Percentiles rank a stretch among this genome's conserved stretches.
Conservation (phyloP, 2,113 vertebrate species). For the Raphicerus campestris region DNA sequence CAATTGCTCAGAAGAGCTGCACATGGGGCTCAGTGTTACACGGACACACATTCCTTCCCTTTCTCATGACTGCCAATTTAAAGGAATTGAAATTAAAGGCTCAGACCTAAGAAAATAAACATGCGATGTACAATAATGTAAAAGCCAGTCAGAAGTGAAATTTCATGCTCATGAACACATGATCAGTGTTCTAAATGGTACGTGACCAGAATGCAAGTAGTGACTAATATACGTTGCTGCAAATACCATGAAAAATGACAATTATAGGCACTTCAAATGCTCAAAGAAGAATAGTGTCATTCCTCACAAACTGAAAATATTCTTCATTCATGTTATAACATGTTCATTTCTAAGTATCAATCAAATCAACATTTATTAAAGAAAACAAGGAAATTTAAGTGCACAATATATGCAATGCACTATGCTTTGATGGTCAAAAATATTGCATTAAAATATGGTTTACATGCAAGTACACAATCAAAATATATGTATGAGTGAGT, state of each 20-base stretch:
- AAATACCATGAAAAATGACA: slow-evolving; percentile 57
- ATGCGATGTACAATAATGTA: slow-evolving; percentile 51
- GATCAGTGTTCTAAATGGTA: not conserved
- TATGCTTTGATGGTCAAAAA: slow-evolving; percentile 55
- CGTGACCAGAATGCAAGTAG: slow-evolving; percentile 41
- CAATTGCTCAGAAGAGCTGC: slow-evolving; percentile 27
- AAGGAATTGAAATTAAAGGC: slow-evolving; percentile 56
- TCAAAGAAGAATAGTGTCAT: slow-evolving; percentile 65
- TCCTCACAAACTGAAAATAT: slow-evolving; percentile 66
- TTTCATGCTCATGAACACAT: slow-evolving; percentile 49
- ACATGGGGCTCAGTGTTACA: slow-evolving; percentile 57
- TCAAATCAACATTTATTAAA: slow-evolving; percentile 25
- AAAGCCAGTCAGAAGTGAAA: slow-evolving; percentile 42
- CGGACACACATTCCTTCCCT: not conserved
- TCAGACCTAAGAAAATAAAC: slow-evolving; percentile 43
- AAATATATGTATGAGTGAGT: slow-evolving; percentile 12
- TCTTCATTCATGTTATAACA: slow-evolving; percentile 66
- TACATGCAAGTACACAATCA: slow-evolving; percentile 49
- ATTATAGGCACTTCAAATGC: slow-evolving; percentile 73
- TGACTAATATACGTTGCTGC: slow-evolving; percentile 12
- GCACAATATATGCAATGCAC: not conserved
- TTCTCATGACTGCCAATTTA: slow-evolving; percentile 52
- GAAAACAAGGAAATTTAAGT: too few relatives aligned
- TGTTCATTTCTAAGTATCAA: slow-evolving; percentile 52
- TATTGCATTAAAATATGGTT: slow-evolving; percentile 28